Base-by-base conservation (phyloP, 2,888 invertebrate species). In the Hypsopygia costalis region DNA sequence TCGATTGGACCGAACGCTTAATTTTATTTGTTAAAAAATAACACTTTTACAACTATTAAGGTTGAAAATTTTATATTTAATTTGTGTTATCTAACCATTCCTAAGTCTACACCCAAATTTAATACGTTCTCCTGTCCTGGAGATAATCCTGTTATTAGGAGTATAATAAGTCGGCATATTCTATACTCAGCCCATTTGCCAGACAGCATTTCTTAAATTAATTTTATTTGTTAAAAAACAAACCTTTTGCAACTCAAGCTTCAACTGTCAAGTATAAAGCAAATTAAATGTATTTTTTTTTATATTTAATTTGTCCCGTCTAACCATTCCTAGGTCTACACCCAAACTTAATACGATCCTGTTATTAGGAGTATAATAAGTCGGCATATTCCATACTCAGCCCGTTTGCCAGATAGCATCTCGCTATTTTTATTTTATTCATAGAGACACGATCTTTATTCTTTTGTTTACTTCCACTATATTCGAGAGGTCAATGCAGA, bases 401-500 rank as follows among this genome's bases (percentile, higher is more conserved):
- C 79, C 72, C 69, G 71, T 75, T 79, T 65, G 56, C 53, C 48
- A 61, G 85, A 88, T 88, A 82, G 65, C 65, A 87, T 86, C 87
- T 78, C 65, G 67, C 71, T 81, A 87, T 88, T 86, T 86, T 83
- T 87, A 88, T 89, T 88, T 88, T 88, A 89, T 89, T 86, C 88
- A 89, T 88, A 83, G 87, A 72, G 66, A 59, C 60, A 59, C 2
- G 16, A 70, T 80, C 76, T 85, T 86, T 83, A 88, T 88, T 74
- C 75, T 63, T 76, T 85, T 88, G 87, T 87, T 88, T 87, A 86
- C 86, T 65, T 52, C 57, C 46, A 46, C 45, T 35, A 11, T 34
- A 46, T 36, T 27, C 36, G 20, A 40, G 54, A 58, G 51, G 50
- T 55, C 57, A 54, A 43, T 41, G 40, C 43, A 50, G 42, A 43